A percentile compares a stretch with the other conserved stretches of the same genome.
Conservation (phyloP, 2,888 invertebrate species). For the Nowickia ferox region DNA sequence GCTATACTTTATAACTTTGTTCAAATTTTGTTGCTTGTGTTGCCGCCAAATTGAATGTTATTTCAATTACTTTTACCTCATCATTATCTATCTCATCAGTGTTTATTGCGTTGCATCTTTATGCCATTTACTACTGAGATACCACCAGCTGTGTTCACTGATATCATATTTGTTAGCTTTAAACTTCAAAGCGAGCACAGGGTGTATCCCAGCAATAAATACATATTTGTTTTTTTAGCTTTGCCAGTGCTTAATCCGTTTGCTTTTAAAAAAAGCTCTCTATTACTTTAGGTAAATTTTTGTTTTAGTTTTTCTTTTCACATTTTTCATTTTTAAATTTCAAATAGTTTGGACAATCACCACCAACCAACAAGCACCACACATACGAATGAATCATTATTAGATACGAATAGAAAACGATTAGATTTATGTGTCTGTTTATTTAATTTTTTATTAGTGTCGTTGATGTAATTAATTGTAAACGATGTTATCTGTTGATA, state of each 20-base stretch:
- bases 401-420: neutral
- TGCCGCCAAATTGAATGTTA: neutral
- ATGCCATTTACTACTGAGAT: slow-evolving; percentile 92
- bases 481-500: neutral
- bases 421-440: neutral
- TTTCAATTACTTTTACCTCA: neutral
- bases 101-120: slow-evolving; percentile 74
- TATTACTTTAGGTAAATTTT: neutral
- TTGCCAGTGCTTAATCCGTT: slow-evolving; percentile 24
- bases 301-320: neutral
- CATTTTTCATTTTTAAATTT: slow-evolving; percentile 17
- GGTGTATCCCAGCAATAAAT: slow-evolving; percentile 96
- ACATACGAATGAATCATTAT: slow-evolving; percentile 7
- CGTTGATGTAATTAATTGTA: neutral
- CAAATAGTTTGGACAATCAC: slow-evolving; percentile 65
- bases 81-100: neutral
- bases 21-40: neutral
- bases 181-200: slow-evolving; percentile 94
- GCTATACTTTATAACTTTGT: neutral
- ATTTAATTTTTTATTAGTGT: neutral
- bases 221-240: slow-evolving; percentile 71
- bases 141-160: slow-evolving; percentile 99
- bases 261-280: slow-evolving; percentile 43
- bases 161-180: slow-evolving; percentile 76
- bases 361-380: slow-evolving; percentile 29